Percentiles rank a stretch among this genome's conserved stretches.
Evolutionary conservation across 1,140 invertebrate genomes (phyloP).

Genomic region (Triops longicaudatus): DNA sequence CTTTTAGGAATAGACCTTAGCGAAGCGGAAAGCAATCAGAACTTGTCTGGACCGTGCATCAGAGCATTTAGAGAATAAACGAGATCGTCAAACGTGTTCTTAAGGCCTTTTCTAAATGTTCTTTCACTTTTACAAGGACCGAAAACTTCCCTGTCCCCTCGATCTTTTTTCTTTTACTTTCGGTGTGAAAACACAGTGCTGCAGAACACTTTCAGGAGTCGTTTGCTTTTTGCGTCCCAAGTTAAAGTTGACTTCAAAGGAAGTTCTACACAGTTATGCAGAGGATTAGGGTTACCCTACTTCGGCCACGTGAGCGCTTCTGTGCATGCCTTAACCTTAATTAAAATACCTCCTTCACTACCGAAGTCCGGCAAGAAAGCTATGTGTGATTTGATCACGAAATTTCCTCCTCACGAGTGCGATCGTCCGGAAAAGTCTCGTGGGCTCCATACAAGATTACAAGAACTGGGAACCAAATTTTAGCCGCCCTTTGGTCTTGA

Average conservation of each 20-base stretch:
- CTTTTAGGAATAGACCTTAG: background rate
- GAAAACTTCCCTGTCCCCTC: background rate
- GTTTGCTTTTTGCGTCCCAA: background rate
- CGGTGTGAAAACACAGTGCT: no score
- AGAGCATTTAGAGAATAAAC: background rate
- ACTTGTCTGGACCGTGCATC: background rate
- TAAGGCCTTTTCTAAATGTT: background rate
- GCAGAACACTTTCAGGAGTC: background rate
- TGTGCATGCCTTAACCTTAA: background rate
- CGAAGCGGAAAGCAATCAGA: conserved; percentile 4
- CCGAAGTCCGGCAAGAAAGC: background rate
- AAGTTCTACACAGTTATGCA: background rate
- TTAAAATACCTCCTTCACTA: background rate
- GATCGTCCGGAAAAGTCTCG: background rate
- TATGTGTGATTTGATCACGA: background rate
- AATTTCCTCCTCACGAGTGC: background rate
- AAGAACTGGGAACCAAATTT: background rate
- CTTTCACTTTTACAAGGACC: background rate
- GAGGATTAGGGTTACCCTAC: background rate
- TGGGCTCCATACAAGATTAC: background rate
- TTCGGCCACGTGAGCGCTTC: background rate
- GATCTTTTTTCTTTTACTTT: no score
- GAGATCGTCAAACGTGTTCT: conserved; percentile 14
- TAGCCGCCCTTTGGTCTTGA: background rate
- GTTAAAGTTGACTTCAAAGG: background rate